A percentile compares a stretch with the other conserved stretches of the same genome.
These are phyloP conservation scores for Nemotelus nigrinus DNA, from an alignment of 2,888 invertebrate species.

Conservation along the genomic window DNA sequence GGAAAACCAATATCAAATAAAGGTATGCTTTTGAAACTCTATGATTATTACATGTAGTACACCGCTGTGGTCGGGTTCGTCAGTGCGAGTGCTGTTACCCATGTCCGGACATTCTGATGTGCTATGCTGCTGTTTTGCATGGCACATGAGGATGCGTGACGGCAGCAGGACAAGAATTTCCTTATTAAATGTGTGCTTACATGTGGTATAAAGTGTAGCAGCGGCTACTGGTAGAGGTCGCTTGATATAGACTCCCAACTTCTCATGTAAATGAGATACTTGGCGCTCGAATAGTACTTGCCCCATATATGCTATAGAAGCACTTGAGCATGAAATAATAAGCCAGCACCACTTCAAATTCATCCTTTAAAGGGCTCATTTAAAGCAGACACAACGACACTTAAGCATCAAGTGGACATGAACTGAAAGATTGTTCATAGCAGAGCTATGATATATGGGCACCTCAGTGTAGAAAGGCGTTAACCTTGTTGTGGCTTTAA, in stretches of 20 bases:
- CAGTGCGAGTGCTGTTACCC: too few relatives aligned
- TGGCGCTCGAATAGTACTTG: conserved; percentile 18
- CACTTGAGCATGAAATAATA: conserved; percentile 37
- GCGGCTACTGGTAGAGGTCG: too few relatives aligned
- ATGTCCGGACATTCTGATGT: neutral
- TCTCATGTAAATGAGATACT: conserved; percentile 39
- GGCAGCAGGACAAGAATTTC: neutral
- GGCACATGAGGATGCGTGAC: neutral
- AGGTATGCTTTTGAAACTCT: neutral
- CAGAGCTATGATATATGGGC: too few relatives aligned
- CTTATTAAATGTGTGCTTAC: too few relatives aligned
- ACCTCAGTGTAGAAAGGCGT: too few relatives aligned
- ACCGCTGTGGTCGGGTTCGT: too few relatives aligned
- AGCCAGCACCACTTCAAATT: neutral
- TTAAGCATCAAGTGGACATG: neutral
- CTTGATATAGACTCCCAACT: neutral
- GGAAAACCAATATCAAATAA: neutral
- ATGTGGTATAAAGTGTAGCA: too few relatives aligned
- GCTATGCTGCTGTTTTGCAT: neutral
- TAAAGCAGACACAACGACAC: conserved; percentile 2
- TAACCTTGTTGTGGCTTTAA: too few relatives aligned
- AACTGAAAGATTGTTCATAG: too few relatives aligned
- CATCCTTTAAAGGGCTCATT: conserved; percentile 19
- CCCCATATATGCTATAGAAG: conserved; percentile 28
- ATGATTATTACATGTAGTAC: neutral